Percentiles rank a stretch among this genome's conserved stretches.
Evolutionary conservation across 2,888 invertebrate species (phyloP).

Genomic region (Chydorus sphaericus): DNA sequence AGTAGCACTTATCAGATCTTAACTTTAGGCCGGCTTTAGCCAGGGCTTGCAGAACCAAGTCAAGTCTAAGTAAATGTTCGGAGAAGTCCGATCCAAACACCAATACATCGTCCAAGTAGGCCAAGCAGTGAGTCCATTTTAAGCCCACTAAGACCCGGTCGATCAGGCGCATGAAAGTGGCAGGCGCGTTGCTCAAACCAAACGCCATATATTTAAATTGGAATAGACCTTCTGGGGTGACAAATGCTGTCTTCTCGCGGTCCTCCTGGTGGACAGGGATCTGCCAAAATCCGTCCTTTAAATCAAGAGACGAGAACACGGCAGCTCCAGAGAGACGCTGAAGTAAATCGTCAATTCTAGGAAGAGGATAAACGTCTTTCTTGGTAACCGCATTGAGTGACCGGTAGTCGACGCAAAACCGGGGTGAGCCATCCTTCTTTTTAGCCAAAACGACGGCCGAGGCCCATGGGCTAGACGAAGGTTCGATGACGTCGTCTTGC

Average conservation of each 20-base stretch:
- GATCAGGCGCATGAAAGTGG: conserved; percentile 26
- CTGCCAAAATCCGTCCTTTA: conserved; percentile 26
- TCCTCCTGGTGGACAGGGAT: conserved; percentile 24
- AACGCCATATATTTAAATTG: conserved; percentile 27
- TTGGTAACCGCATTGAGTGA: conserved; percentile 18
- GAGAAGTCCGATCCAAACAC: conserved; percentile 20
- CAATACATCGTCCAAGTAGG: conserved; percentile 25
- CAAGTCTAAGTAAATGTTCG: conserved; percentile 19
- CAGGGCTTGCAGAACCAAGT: conserved; percentile 11
- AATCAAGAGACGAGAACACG: conserved; percentile 25
- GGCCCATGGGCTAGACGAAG: conserved; percentile 8
- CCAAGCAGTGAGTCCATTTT: conserved; percentile 18
- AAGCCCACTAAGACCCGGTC: conserved; percentile 22
- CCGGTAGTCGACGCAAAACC: conserved; percentile 20
- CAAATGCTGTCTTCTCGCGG: conserved; percentile 26
- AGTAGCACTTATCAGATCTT: conserved; percentile 22
- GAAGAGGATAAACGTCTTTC: conserved; percentile 16
- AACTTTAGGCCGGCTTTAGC: conserved; percentile 21
- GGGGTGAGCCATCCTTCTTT: conserved; percentile 17
- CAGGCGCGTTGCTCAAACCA: conserved; percentile 27
- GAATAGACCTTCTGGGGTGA: conserved; percentile 27
- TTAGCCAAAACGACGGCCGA: conserved; percentile 10
- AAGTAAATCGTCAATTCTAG: conserved; percentile 19
- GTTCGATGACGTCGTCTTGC: neutral
- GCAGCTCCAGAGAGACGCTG: conserved; percentile 23